Conservation (phyloP, 2,888 invertebrate species). For the Vannuccia rotundouncinata region DNA sequence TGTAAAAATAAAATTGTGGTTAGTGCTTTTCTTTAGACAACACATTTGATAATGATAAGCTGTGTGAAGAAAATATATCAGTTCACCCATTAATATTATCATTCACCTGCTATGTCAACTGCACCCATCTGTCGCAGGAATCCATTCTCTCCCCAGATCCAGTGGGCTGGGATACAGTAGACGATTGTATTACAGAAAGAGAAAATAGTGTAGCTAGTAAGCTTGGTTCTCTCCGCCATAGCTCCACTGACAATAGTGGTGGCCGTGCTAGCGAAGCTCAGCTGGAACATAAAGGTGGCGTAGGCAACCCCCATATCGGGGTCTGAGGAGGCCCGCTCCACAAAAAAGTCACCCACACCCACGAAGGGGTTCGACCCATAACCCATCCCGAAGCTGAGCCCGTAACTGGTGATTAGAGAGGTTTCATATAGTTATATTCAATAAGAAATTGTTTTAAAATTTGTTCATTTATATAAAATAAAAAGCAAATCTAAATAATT, state of each 20-base stretch:
- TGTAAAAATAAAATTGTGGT: no score
- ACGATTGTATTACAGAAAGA: slow-evolving; percentile 44
- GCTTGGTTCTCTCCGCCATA: slow-evolving; percentile 48
- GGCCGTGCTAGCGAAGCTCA: slow-evolving; percentile 47
- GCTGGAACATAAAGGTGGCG: slow-evolving; percentile 79
- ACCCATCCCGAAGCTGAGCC: slow-evolving; percentile 69
- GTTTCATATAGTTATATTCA: not conserved
- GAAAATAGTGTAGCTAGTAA: slow-evolving; percentile 47
- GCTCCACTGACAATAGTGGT: slow-evolving; percentile 51
- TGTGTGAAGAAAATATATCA: no score
- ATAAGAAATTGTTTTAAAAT: no score
- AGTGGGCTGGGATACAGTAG: slow-evolving; percentile 44
- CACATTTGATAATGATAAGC: no score
- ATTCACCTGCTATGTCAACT: slow-evolving; percentile 42
- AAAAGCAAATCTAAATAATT: no score
- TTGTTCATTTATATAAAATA: no score
- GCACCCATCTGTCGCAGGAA: slow-evolving; percentile 43
- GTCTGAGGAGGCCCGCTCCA: slow-evolving; percentile 62
- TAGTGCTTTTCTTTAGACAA: no score
- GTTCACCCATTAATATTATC: no score
- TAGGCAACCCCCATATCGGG: slow-evolving; percentile 73
- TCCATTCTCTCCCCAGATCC: slow-evolving; percentile 44
- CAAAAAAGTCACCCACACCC: slow-evolving; percentile 73
- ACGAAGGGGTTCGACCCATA: slow-evolving; percentile 69
- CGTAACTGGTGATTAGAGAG: slow-evolving; percentile 62